phyloP scores from a whole-genome alignment of 2,888 invertebrate species.

The Leptodirus hochenwartii region DNA sequence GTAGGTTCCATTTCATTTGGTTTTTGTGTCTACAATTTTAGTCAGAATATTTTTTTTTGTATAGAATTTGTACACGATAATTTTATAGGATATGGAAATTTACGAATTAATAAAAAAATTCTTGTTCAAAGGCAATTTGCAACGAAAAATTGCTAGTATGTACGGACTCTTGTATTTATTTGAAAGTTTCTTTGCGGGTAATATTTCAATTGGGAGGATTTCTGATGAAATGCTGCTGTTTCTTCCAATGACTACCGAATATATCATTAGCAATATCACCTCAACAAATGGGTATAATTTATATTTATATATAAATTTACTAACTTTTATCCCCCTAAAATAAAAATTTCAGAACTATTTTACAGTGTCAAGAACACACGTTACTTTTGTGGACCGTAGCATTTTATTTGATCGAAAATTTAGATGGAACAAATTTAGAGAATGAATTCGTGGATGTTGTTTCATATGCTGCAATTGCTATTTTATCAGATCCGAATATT shows the following conservation, averaged over 20 bases:
- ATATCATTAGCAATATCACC: constrained; percentile 31
- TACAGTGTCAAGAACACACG: constrained; percentile 38
- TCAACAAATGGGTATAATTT: constrained; percentile 22
- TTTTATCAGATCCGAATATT: constrained; percentile 27
- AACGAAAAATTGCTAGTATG: constrained; percentile 41
- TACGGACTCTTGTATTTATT: constrained; percentile 48
- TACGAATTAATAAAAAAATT: constrained; percentile 41
- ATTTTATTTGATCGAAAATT: constrained; percentile 57
- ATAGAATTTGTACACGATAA: constrained; percentile 2
- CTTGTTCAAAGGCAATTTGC: constrained; percentile 39
- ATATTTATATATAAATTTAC: constrained; percentile 1
- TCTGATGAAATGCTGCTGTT: constrained; percentile 33
- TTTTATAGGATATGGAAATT: constrained; percentile 32
- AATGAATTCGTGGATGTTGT: constrained; percentile 36
- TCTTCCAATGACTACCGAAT: constrained; percentile 32
- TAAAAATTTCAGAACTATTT: constrained; percentile 5
- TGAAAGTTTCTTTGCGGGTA: constrained; percentile 34
- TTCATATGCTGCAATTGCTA: constrained; percentile 35
- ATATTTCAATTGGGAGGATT: constrained; percentile 27
- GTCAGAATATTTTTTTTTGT: constrained; percentile 4
- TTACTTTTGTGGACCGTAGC: constrained; percentile 55
- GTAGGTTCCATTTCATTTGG: constrained; percentile 20
- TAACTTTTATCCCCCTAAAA: constrained; percentile 2
- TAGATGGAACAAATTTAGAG: constrained; percentile 43
- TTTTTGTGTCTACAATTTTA: constrained; percentile 8